Base-by-base conservation (phyloP, 2,113 vertebrate genomes). In the Nematolebias whitei region DNA sequence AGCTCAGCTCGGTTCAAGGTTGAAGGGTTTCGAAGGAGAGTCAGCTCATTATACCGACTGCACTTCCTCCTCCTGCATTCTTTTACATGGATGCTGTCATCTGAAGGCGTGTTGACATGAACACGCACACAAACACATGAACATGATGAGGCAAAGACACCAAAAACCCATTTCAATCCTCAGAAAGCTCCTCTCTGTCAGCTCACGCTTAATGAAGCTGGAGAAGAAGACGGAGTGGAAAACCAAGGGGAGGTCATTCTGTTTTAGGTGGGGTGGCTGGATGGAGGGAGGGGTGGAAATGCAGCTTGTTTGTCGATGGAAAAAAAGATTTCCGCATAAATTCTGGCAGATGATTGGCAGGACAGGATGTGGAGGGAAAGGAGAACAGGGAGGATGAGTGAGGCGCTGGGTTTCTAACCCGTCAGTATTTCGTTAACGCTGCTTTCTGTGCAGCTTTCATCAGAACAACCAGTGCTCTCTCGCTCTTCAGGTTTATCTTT, bases 341-440 rank as follows among this genome's bases (percentile, higher is more conserved):
- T 55, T 68, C n/a, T 87, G 85, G 71, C 69, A 75, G 76, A 72
- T 93, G 92, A 93, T 84, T 91, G 91, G 78, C 92, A 92, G 85
- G 58, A 73, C 29, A 63, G 75, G 80, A 69, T 63, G 68, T 77
- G 80, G 61, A 83, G 76, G 63, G 80, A 79, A 73, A 78, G 58
- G 62, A 75, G 68, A 80, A 63, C 43, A 77, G 65, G 51, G 63
- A 75, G 69, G 13, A 55, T 32, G 41, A 57, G 57, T 9, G 59
- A 72, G n/a, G 44, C 2, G 10, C 14, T n/a, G 47, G 78, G 62
- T 82, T 65, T 78, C 82, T 72, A 90, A 85, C 70, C 82, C 29
- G 11, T 80, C 63, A 78, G 79, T 78, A 80, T 81, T 82, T 83
- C 19, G 86, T 73, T n/a, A 35, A 12, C 26, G 2, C 14, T 22